Evolutionary conservation across 2,888 invertebrate species (phyloP).

Genomic region (Papilio demoleus): DNA sequence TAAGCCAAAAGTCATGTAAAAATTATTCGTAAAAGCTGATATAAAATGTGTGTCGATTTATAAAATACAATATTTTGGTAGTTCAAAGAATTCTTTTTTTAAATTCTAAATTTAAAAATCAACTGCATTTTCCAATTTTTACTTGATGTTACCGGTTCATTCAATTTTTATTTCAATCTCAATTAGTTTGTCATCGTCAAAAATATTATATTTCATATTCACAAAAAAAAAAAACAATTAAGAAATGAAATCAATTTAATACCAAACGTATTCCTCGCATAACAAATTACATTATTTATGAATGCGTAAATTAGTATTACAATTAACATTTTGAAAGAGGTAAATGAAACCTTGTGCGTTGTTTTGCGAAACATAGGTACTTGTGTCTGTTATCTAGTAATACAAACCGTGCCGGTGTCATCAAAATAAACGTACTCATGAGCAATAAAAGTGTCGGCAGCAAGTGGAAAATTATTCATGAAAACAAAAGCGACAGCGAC

Average conservation of each 20-base stretch:
- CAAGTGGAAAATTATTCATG: constrained; percentile 26
- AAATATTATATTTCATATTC: not conserved
- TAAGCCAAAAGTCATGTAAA: not conserved
- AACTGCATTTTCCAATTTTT: not conserved
- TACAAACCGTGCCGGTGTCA: not conserved
- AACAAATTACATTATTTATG: too few relatives aligned
- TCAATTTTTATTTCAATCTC: not conserved
- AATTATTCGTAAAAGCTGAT: too few relatives aligned
- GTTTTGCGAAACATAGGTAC: not conserved
- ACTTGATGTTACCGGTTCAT: not conserved
- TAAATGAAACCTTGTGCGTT: too few relatives aligned
- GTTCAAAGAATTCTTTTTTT: not conserved
- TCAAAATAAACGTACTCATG: constrained; percentile 6
- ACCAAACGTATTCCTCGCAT: too few relatives aligned
- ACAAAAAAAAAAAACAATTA: not conserved
- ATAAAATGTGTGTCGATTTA: too few relatives aligned
- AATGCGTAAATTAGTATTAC: too few relatives aligned
- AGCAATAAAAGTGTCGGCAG: constrained; percentile 13
- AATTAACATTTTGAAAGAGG: too few relatives aligned
- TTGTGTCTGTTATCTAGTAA: not conserved
- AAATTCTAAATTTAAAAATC: not conserved
- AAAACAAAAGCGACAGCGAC: constrained; percentile 25
- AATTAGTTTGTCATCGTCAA: not conserved
- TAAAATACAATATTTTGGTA: too few relatives aligned
- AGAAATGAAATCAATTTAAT: not conserved